phyloP scores from a whole-genome alignment of 2,888 invertebrate species.

The Lycocerus yunnanus region DNA sequence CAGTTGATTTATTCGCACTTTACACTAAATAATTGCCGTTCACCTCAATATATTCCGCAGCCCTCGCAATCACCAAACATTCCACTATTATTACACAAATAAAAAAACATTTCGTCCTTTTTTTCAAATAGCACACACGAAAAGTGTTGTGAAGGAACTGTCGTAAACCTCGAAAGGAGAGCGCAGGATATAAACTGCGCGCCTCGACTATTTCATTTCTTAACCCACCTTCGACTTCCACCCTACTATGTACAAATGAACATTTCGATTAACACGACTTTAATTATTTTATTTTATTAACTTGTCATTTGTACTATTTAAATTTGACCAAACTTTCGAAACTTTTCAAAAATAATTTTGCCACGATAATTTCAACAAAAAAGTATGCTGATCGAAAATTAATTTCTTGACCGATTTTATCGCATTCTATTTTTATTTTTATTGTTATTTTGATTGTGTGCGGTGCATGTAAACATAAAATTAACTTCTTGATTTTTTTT shows the following conservation, averaged over 20 bases:
- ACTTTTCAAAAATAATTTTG: not conserved
- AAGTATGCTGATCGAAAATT: not conserved
- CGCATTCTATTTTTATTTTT: not conserved
- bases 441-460: not conserved
- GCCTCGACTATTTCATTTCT: constrained; percentile 18
- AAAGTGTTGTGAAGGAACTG: constrained; percentile 20
- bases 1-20: not conserved
- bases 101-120: not conserved
- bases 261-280: constrained; percentile 1
- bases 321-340: not conserved
- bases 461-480: not conserved
- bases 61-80: not conserved
- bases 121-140: constrained; percentile 5
- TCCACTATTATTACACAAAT: not conserved
- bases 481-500: not conserved
- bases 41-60: not conserved
- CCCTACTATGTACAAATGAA: constrained; percentile 18
- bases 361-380: not conserved
- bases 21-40: not conserved
- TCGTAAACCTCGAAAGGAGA: constrained; percentile 20
- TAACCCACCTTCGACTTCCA: constrained; percentile 22
- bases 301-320: not conserved
- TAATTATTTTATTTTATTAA: not conserved
- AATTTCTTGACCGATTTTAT: not conserved
- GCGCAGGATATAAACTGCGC: constrained; percentile 31